Evolutionary conservation across 2,113 vertebrate genomes (phyloP), one percentile per base, ranked within the genome.

Genomic region (Phrynosoma platyrhinos): DNA sequence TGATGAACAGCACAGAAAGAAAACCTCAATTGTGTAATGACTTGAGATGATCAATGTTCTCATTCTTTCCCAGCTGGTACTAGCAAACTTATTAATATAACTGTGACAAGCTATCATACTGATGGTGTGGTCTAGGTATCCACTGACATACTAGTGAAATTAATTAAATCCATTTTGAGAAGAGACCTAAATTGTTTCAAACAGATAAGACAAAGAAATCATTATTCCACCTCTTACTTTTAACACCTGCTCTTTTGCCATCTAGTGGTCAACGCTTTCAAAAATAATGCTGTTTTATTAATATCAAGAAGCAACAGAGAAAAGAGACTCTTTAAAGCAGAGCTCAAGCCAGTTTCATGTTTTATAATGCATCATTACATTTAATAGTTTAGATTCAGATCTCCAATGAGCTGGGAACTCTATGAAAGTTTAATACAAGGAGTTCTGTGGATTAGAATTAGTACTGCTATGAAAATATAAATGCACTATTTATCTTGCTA

Each of bases 241-340:
- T 66, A 52, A 5, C 36, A 84, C 58, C 0, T 69, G 58, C 64
- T 86, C 89, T 87, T 79, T 72, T 91, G 92, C 92, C 94, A 95
- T 72, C 94, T 94, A 93, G 92, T 92, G 95, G 87, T 85, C 76
- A 80, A 1, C 69, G 12, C 32, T 1, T 5, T 55, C 77, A 36
- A 74, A 16, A 4, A 0, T 0, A 21, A 18, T 52, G 83, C 66
- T 25, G 47, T 52, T 77, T 53, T 16, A 18, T 13, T 9, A 25
- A 5, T 27, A 12, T 52, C 2, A 82, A 75, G 80, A n/a, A 27
- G n/a, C 36, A 88, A 76, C 7, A 77, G 64, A 40, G n/a, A 85
- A 85, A 62, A 58, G 40, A 0, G 1, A 4, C 3, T 62, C 53
- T 42, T 76, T 12, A 12, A 58, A 32, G 58, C 14, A 64, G 0